Evolutionary conservation across 2,113 vertebrate species (phyloP), one percentile per base, ranked within the genome.

Genomic region (Pollachius pollachius): DNA sequence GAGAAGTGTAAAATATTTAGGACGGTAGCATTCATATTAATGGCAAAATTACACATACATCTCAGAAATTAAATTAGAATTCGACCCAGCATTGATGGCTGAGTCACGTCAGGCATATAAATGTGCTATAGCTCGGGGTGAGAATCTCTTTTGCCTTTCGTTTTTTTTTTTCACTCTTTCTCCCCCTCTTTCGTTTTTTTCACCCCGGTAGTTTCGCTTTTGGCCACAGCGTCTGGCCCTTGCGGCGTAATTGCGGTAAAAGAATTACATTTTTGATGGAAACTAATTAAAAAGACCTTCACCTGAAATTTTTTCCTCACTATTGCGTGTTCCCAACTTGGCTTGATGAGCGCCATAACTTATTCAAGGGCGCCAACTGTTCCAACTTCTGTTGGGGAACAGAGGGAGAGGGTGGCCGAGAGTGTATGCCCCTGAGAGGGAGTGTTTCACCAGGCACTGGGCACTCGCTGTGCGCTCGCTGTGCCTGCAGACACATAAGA

Each of bases 1-100:
- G 87, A 91, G 82, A 84, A 81, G 88, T 62, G 81, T 92, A 82
- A 93, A 92, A 93, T 92, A 93, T 93, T 93, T 89, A 93, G 91
- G 83, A 56, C 77, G 85, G 68, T 84, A 89, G 88, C 88, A 91
- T 91, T 89, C 87, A 93, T 92, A 93, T 93, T 93, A 92, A 93
- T 93, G 89, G 86, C 85, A 89, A 89, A 91, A 92, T 93, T 93
- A 91, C 89, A 93, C 90, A 90, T 92, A 92, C 88, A 90, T 93
- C 90, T 92, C 84, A 88, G 88, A 90, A 91, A 90, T 90, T 92
- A 87, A 92, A 93, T 93, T 93, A 93, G 88, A 90, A 92, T 90
- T 90, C 86, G 78, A 90, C 88, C 85, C 87, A 88, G 90, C 90
- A 88, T 88, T 86, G 89, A 92, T 91, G 90, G 90, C 89, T 81